Evolutionary conservation across 2,113 vertebrate species (phyloP).

Genomic region (Caranx ignobilis): DNA sequence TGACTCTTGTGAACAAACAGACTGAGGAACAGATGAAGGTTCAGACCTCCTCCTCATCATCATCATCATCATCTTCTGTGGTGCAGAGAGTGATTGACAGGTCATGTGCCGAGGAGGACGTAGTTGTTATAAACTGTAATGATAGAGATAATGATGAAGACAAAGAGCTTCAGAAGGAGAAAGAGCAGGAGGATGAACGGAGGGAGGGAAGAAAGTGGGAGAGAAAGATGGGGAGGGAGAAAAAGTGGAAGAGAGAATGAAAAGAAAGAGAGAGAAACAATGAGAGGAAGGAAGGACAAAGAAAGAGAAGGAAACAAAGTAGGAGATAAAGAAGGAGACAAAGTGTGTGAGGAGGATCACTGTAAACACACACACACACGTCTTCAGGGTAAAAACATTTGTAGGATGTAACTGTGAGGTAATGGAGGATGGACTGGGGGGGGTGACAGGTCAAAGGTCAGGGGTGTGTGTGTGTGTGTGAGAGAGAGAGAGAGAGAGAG

Average conservation of each 20-base stretch:
- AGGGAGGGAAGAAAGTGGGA: not conserved
- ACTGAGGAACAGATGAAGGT: too few species aligned
- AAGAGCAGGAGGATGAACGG: not conserved
- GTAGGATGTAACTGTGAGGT: conserved; percentile 80
- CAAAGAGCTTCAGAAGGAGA: not conserved
- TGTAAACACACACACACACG: conserved; percentile 11
- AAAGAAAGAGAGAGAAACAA: too few species aligned
- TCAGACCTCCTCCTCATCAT: too few species aligned
- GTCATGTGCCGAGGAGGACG: too few species aligned
- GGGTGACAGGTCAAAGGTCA: conserved; percentile 70
- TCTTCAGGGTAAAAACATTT: conserved; percentile 82
- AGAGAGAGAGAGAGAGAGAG: too few species aligned
- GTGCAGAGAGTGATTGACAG: too few species aligned
- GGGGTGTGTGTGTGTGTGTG: conserved; percentile 50
- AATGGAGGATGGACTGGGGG: conserved; percentile 80
- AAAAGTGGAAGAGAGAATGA: not conserved
- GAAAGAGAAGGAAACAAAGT: not conserved
- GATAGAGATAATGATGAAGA: too few species aligned
- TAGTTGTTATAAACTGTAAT: too few species aligned
- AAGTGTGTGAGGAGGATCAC: not conserved
- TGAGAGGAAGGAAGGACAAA: too few species aligned
- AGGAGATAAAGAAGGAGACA: not conserved
- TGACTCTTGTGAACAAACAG: too few species aligned
- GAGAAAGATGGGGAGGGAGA: not conserved
- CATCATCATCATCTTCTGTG: too few species aligned